Evolutionary conservation across 2,797 vertebrate genomes (phyloP).

Genomic region (Scleropages formosus): DNA sequence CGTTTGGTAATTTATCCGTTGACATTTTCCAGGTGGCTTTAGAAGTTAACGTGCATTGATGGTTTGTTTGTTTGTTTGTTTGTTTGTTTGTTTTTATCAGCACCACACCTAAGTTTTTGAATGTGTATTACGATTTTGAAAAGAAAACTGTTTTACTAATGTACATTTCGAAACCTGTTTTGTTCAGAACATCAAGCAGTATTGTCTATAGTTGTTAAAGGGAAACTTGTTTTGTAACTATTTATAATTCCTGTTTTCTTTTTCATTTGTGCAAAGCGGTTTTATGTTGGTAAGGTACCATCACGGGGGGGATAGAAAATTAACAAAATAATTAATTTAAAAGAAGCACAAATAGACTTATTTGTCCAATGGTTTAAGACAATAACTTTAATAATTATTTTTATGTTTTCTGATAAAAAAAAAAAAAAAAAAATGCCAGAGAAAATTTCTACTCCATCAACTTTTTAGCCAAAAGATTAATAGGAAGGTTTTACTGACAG

Average conservation of each 20-base stretch:
- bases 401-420: constrained; percentile 74
- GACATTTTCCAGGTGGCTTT: constrained; percentile 45
- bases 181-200: constrained; percentile 41
- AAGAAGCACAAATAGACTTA: constrained; percentile 65
- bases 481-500: constrained; percentile 72
- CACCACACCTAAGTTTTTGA: constrained; percentile 33
- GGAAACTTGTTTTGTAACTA: constrained; percentile 64
- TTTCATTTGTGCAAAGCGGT: constrained; percentile 64
- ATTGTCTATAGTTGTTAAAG: constrained; percentile 52
- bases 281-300: constrained; percentile 71
- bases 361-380: constrained; percentile 65
- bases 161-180: constrained; percentile 41
- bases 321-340: constrained; percentile 57
- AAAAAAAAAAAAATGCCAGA: constrained; percentile 70
- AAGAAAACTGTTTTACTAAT: constrained; percentile 44
- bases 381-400: constrained; percentile 72
- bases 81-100: constrained; percentile 23
- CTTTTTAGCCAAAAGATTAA: constrained; percentile 80
- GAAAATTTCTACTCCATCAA: constrained; percentile 74
- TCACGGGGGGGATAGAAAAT: constrained; percentile 56
- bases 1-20: constrained; percentile 56
- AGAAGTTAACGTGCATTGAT: constrained; percentile 46
- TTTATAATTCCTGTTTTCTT: constrained; percentile 70
- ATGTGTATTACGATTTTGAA: constrained; percentile 26
- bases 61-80: constrained; percentile 43